These are phyloP conservation scores for Bombyx mandarina DNA, from an alignment of 1,140 invertebrate species.

Conservation along the genomic window DNA sequence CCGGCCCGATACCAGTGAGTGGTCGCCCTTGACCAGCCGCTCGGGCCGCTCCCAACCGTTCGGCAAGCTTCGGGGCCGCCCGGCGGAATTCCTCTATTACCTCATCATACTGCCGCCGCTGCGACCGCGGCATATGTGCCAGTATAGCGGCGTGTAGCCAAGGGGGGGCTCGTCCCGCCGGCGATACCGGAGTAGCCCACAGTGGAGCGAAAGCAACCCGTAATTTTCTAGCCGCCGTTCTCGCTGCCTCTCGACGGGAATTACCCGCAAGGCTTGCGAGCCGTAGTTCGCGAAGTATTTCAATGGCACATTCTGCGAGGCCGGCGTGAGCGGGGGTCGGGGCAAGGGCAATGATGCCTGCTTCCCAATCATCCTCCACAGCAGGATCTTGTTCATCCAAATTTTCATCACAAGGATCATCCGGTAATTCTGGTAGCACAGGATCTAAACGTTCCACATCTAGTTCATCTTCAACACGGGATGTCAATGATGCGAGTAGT, in stretches of 20 bases:
- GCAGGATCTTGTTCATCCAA: constrained; percentile 18
- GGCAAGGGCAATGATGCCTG: constrained; percentile 11
- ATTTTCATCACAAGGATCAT: constrained; percentile 22
- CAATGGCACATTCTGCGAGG: constrained; percentile 5
- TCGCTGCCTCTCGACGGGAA: constrained; percentile 5
- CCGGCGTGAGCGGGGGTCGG: constrained; percentile 10
- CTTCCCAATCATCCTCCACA: constrained; percentile 45
- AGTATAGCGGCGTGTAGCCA: constrained; percentile 27
- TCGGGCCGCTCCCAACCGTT: constrained; percentile 14
- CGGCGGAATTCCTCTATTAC: constrained; percentile 22
- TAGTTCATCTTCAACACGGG: constrained; percentile 24
- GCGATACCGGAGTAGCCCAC: constrained; percentile 16
- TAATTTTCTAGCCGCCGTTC: constrained; percentile 40
- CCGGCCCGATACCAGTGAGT: background rate
- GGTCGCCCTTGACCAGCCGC: background rate
- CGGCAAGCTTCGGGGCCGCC: constrained; percentile 27
- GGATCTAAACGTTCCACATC: constrained; percentile 19
- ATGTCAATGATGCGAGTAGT: constrained; percentile 19
- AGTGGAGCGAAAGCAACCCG: constrained; percentile 72
- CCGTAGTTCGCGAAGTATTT: constrained; percentile 19
- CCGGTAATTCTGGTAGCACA: constrained; percentile 15
- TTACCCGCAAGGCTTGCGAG: constrained; percentile 18
- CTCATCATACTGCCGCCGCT: constrained; percentile 21
- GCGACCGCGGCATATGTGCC: constrained; percentile 16
- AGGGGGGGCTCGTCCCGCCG: constrained; percentile 13